Evolutionary conservation across 2,113 vertebrate species (phyloP).

Genomic region (Tamias sibiricus): DNA sequence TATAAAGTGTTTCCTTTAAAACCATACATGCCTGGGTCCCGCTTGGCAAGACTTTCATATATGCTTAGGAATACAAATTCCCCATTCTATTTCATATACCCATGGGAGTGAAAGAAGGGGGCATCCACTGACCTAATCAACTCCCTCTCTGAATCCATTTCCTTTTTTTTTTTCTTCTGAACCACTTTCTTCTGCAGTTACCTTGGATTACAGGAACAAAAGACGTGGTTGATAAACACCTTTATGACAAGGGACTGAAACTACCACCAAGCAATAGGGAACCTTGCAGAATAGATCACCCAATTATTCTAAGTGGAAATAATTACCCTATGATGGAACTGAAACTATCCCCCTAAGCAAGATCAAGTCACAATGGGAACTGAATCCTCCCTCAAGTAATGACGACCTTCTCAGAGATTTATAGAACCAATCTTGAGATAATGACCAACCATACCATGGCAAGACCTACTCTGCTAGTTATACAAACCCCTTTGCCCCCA

Average conservation of each 20-base stretch:
- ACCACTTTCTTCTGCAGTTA: neutral
- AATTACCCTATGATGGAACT: neutral
- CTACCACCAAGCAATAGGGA: neutral
- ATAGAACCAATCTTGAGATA: too few species aligned
- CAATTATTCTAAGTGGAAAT: neutral
- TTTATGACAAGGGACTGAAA: neutral
- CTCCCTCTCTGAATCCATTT: neutral
- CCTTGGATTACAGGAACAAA: neutral
- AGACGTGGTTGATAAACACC: neutral
- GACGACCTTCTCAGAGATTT: too few species aligned
- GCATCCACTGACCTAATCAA: neutral
- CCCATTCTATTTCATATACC: neutral
- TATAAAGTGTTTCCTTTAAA: constrained; percentile 50
- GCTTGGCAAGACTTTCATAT: neutral
- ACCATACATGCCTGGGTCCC: neutral
- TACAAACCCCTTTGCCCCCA: neutral
- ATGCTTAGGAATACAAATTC: neutral
- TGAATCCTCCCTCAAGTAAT: too few species aligned
- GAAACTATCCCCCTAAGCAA: neutral
- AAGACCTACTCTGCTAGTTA: neutral
- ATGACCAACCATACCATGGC: neutral
- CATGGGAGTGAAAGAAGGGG: neutral
- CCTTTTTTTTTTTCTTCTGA: neutral
- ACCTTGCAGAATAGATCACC: neutral
- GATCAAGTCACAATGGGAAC: neutral